These are phyloP conservation scores for Cheilosia urbana DNA, from an alignment of 2,888 invertebrate species.

Conservation along the genomic window DNA sequence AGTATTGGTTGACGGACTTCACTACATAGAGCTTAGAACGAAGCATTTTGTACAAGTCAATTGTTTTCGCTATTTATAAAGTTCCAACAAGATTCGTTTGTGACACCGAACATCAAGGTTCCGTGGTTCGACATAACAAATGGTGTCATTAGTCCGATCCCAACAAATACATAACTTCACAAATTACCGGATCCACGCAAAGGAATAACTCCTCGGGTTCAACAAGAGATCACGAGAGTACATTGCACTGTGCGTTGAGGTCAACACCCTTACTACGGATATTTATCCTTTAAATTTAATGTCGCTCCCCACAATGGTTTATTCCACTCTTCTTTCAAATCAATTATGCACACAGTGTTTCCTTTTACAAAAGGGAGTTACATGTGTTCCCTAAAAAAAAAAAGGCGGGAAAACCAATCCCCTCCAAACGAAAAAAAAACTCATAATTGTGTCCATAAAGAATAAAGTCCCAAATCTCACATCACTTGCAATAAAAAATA, in stretches of 20 bases:
- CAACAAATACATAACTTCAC: not conserved
- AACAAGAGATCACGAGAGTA: conserved; percentile 37
- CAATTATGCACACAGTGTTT: conserved; percentile 41
- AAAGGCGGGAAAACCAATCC: conserved; percentile 30
- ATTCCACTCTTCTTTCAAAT: conserved; percentile 17
- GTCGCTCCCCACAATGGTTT: conserved; percentile 46
- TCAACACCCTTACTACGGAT: conserved; percentile 50
- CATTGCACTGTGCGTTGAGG: conserved; percentile 38
- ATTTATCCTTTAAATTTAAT: conserved; percentile 60
- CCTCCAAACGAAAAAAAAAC: not conserved
- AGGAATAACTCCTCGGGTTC: conserved; percentile 12
- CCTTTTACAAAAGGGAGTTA: conserved; percentile 34
- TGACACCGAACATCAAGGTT: too few species aligned
- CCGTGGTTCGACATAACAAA: too few species aligned
- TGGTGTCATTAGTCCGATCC: too few species aligned
- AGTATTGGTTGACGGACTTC: too few species aligned
- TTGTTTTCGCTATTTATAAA: too few species aligned
- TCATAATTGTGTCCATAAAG: conserved; percentile 20
- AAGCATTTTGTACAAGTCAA: too few species aligned
- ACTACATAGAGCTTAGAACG: too few species aligned
- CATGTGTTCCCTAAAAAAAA: conserved; percentile 27
- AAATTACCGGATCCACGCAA: conserved; percentile 1
- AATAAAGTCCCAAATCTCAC: conserved; percentile 30
- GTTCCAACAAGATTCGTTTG: too few species aligned
- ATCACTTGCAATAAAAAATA: conserved; percentile 12